Evolutionary conservation across 1,140 invertebrate genomes (phyloP).

Genomic region (Pseudomyrmex concolor): DNA sequence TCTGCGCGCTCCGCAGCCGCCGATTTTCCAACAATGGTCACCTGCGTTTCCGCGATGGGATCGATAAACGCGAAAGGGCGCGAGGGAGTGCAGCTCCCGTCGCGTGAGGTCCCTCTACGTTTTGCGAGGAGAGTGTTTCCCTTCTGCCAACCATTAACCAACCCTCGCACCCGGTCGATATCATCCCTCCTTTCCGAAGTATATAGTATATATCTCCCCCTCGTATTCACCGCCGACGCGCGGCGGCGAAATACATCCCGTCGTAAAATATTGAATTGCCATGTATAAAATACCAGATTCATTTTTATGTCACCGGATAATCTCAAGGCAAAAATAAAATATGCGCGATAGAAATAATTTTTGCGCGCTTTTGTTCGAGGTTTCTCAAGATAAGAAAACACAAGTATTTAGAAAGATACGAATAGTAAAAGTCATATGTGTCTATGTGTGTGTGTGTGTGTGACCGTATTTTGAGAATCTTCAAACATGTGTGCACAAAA

Average conservation of each 20-base stretch:
- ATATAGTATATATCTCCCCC: neutral
- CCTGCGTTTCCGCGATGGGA: slow-evolving; percentile 45
- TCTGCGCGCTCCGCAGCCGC: neutral
- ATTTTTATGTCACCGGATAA: neutral
- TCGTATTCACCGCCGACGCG: neutral
- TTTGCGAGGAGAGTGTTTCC: slow-evolving; percentile 29
- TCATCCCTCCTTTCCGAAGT: slow-evolving; percentile 3
- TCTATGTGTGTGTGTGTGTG: no score
- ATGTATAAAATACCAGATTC: neutral
- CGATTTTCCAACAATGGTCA: slow-evolving; percentile 34
- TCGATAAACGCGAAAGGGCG: slow-evolving; percentile 36
- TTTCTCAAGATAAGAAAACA: no score
- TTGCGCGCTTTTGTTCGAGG: no score
- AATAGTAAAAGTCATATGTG: no score
- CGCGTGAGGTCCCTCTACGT: slow-evolving; percentile 20
- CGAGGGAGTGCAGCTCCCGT: slow-evolving; percentile 20
- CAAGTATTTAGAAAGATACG: no score
- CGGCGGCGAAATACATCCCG: neutral
- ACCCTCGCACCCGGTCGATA: slow-evolving; percentile 33
- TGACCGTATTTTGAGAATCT: no score
- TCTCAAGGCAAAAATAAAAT: no score
- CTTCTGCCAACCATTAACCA: slow-evolving; percentile 24
- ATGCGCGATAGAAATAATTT: no score
- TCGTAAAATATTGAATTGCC: neutral
- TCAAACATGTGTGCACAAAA: no score